A percentile compares a stretch with the other conserved stretches of the same genome.
Conservation (phyloP, 2,888 invertebrate species). For the Perizoma flavofasciatum region DNA sequence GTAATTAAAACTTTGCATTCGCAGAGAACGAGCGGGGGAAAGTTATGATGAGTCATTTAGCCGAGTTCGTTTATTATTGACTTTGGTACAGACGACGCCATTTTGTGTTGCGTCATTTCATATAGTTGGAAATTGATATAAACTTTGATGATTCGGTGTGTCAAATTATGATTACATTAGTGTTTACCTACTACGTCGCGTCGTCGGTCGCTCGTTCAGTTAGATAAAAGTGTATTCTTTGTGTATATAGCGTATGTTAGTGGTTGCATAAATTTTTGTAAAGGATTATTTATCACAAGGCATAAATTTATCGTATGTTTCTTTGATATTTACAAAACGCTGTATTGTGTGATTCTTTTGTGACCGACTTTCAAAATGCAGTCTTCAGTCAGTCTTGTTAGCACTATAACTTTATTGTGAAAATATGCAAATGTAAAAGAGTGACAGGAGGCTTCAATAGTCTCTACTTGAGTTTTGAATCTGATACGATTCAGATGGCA, state of each 20-base stretch:
- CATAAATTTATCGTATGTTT: conserved; percentile 21
- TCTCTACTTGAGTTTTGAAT: neutral
- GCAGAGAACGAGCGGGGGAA: conserved; percentile 54
- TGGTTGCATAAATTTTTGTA: conserved; percentile 21
- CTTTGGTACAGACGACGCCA: conserved; percentile 44
- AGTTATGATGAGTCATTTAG: conserved; percentile 49
- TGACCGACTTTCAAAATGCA: conserved; percentile 26
- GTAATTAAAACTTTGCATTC: conserved; percentile 70
- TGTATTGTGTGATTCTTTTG: conserved; percentile 25
- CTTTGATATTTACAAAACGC: conserved; percentile 26
- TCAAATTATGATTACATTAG: conserved; percentile 30
- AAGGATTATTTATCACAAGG: conserved; percentile 35
- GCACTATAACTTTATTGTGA: conserved; percentile 15
- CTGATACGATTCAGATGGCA: neutral
- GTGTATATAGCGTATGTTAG: neutral
- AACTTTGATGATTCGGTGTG: conserved; percentile 29
- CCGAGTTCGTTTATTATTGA: conserved; percentile 54
- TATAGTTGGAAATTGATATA: conserved; percentile 38
- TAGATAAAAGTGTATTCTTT: conserved; percentile 10
- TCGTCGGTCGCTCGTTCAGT: too few species aligned
- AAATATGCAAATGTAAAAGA: conserved; percentile 1
- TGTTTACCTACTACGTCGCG: conserved; percentile 18
- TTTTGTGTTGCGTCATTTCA: conserved; percentile 51
- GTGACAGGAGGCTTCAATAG: neutral
- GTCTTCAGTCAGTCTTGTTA: conserved; percentile 26